Conservation (phyloP, 2,888 invertebrate species). For the Agrypnus murinus region DNA sequence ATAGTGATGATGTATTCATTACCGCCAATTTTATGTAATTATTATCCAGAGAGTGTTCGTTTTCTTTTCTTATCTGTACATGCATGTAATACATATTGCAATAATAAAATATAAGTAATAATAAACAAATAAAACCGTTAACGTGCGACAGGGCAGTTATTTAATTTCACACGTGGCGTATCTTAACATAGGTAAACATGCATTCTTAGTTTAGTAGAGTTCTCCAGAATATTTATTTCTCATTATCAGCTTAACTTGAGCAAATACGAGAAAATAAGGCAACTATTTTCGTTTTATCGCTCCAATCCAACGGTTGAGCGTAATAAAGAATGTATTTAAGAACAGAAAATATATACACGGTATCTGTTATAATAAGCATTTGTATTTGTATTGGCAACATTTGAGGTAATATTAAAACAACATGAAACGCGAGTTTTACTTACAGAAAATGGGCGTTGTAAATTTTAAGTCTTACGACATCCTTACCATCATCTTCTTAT, state of each 20-base stretch:
- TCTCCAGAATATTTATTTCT: conserved; percentile 49
- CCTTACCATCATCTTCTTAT: neutral
- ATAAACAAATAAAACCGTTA: conserved; percentile 35
- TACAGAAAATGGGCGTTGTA: conserved; percentile 18
- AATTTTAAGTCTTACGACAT: conserved; percentile 11
- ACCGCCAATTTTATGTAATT: conserved; percentile 30
- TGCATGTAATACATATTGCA: conserved; percentile 23
- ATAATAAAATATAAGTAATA: conserved; percentile 30
- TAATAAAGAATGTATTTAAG: conserved; percentile 33
- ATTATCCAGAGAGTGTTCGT: conserved; percentile 24
- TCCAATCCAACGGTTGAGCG: conserved; percentile 26
- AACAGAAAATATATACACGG: conserved; percentile 20
- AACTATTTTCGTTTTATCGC: conserved; percentile 30
- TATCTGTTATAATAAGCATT: conserved; percentile 23
- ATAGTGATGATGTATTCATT: too few species aligned
- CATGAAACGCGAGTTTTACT: conserved; percentile 5
- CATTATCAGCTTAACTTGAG: conserved; percentile 44
- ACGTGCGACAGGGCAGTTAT: conserved; percentile 55
- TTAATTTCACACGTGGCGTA: conserved; percentile 56
- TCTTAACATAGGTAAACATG: conserved; percentile 50
- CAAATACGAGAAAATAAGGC: conserved; percentile 39
- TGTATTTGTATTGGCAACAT: conserved; percentile 22
- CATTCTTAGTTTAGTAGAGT: conserved; percentile 39
- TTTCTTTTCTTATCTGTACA: conserved; percentile 34
- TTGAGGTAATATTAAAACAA: neutral